Conservation (phyloP, 2,797 vertebrate genomes). For the Sebastes matsubarae region DNA sequence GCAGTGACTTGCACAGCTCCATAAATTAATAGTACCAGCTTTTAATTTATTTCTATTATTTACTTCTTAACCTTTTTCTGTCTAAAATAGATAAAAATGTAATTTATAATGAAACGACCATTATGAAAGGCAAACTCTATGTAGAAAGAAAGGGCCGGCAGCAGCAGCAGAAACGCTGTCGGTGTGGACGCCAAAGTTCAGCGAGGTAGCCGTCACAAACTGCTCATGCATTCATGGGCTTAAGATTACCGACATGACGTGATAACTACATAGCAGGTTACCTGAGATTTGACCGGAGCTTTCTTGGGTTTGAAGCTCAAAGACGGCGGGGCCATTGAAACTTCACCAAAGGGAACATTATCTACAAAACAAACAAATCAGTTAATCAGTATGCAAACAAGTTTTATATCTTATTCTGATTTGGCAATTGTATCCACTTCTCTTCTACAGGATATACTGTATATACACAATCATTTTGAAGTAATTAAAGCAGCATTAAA, state of each 20-base stretch:
- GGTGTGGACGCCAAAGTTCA: too few relatives aligned
- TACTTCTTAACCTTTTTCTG: too few relatives aligned
- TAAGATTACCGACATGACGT: background rate
- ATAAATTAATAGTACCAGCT: too few relatives aligned
- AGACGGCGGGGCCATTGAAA: slow-evolving; percentile 88
- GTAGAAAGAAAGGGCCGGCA: too few relatives aligned
- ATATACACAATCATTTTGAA: background rate
- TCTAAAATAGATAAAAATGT: fast-evolving
- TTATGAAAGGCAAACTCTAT: too few relatives aligned
- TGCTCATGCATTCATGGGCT: too few relatives aligned
- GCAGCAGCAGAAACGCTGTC: too few relatives aligned
- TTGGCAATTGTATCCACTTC: background rate
- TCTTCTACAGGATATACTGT: background rate
- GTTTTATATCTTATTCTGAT: background rate
- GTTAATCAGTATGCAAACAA: background rate
- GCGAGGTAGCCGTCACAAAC: too few relatives aligned
- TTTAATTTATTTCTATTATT: too few relatives aligned
- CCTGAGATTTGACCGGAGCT: slow-evolving; percentile 72
- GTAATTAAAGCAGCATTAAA: background rate
- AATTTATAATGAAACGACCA: too few relatives aligned
- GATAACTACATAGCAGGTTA: slow-evolving; percentile 46
- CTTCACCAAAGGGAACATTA: slow-evolving; percentile 89
- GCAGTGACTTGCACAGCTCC: too few relatives aligned
- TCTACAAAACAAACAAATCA: slow-evolving; percentile 74
- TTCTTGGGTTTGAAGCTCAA: slow-evolving; percentile 87